A percentile compares a stretch with the other conserved stretches of the same genome.
phyloP scores from a whole-genome alignment of 2,113 vertebrate species.

The Neolamprologus caudopunctatus region DNA sequence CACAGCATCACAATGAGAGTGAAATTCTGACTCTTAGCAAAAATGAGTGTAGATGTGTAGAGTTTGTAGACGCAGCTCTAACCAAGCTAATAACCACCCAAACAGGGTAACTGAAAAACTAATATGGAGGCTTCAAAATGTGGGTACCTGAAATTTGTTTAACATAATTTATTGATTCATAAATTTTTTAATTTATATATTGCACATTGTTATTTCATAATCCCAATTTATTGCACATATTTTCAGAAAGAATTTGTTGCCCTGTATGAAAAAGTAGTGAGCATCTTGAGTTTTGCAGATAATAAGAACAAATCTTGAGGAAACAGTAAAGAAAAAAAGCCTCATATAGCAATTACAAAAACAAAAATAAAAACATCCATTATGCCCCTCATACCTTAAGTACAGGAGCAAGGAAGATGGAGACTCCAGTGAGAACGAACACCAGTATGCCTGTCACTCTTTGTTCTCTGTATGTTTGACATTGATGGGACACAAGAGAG shows the following conservation, averaged over 20 bases:
- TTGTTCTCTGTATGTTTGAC: conserved; percentile 76
- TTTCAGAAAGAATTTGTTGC: background rate
- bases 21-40: background rate
- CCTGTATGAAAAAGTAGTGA: background rate
- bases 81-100: background rate
- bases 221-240: background rate
- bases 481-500: background rate
- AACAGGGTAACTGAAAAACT: background rate
- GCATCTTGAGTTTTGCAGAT: background rate
- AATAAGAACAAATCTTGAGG: background rate
- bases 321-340: background rate
- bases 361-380: background rate
- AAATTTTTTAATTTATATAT: background rate
- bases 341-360: background rate
- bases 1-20: background rate
- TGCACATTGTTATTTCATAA: background rate
- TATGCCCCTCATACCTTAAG: conserved; percentile 76
- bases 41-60: background rate
- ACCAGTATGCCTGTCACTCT: conserved; percentile 87
- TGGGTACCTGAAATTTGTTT: background rate
- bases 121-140: background rate
- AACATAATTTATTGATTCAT: background rate
- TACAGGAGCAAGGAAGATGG: conserved; percentile 91
- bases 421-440: conserved; percentile 89
- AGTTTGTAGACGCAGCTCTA: background rate